Evolutionary conservation across 2,113 vertebrate genomes (phyloP), one percentile per base, ranked within the genome.

Genomic region (Lagenorhynchus albirostris): DNA sequence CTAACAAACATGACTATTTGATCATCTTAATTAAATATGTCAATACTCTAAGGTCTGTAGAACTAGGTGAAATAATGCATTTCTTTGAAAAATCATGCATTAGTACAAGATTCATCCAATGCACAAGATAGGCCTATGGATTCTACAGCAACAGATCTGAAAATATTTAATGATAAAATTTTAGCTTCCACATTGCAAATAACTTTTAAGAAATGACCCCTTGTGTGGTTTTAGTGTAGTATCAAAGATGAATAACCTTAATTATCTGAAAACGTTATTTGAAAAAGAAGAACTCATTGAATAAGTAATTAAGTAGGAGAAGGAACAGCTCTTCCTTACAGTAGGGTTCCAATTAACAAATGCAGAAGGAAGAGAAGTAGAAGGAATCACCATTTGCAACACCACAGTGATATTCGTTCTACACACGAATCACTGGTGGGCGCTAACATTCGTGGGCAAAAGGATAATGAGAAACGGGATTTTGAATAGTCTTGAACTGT

Each of bases 361-460:
- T 3, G 23, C 0, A 8, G 38, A 38, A 33, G 29, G 26, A 67
- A 44, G 0, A 50, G 86, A 50, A 13, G 18, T 0, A 29, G 29
- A 20, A 70, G 53, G 53, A 36, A 23, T 0, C 2, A 25, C 23
- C 36, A 0, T 4, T 41, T 14, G 13, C n/a, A 47, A 21, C 13
- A 8, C 1, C 29, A 20, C 13, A 7, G 26, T 4, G 18, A 4
- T 6, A 4, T 12, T 0, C 1, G 6, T 8, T 4, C 2, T 7
- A 9, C 63, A 8, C 33, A 21, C 21, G 58, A 20, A 1, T 50
- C 17, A 0, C 1, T 0, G 33, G 21, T 4, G 25, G 44, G 5
- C 4, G 7, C 2, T 3, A 8, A 38, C 5, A 9, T 8, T 8
- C 4, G 11, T 1, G 7, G 74, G 5, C n/a, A 10, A 53, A 60